These are phyloP conservation scores for Hololepta plana DNA, from an alignment of 2,888 invertebrate species.

Conservation along the genomic window DNA sequence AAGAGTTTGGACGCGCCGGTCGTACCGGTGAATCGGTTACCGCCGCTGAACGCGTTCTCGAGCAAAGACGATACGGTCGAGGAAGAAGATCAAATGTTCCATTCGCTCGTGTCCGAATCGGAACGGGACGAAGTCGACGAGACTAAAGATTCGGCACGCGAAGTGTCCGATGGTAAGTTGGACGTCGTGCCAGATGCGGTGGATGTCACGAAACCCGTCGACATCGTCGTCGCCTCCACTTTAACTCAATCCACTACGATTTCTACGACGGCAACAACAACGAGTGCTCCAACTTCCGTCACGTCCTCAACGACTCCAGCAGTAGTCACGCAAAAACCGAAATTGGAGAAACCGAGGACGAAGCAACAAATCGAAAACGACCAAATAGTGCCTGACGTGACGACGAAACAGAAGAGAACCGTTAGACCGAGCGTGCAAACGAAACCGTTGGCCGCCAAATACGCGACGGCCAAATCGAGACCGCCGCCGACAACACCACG, in stretches of 20 bases:
- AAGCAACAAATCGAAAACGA: slow-evolving; percentile 21
- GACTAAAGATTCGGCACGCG: no score
- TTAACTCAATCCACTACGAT: no score
- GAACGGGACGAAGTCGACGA: no score
- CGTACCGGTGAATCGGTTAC: slow-evolving; percentile 59
- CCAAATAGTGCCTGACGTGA: slow-evolving; percentile 27
- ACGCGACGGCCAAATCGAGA: slow-evolving; percentile 4
- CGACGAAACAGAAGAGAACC: slow-evolving; percentile 15
- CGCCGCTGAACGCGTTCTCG: slow-evolving; percentile 71
- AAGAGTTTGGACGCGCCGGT: slow-evolving; percentile 75
- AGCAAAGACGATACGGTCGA: slow-evolving; percentile 80
- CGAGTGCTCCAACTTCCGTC: no score
- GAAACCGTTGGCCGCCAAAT: slow-evolving; percentile 9
- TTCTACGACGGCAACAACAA: no score
- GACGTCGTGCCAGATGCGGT: no score
- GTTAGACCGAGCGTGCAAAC: slow-evolving; percentile 12
- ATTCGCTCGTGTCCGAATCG: no score
- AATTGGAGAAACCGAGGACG: slow-evolving; percentile 5
- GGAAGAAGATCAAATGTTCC: slow-evolving; percentile 48
- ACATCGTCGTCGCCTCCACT: no score
- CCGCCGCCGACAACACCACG: no score
- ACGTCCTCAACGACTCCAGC: no score
- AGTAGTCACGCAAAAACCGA: slow-evolving; percentile 1
- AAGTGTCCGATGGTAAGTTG: no score
- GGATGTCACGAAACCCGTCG: no score